Percentiles rank a stretch among this genome's conserved stretches.
These are phyloP conservation scores for Drosophila multiciliata DNA, from an alignment of 2,888 invertebrate species.

Conservation along the genomic window DNA sequence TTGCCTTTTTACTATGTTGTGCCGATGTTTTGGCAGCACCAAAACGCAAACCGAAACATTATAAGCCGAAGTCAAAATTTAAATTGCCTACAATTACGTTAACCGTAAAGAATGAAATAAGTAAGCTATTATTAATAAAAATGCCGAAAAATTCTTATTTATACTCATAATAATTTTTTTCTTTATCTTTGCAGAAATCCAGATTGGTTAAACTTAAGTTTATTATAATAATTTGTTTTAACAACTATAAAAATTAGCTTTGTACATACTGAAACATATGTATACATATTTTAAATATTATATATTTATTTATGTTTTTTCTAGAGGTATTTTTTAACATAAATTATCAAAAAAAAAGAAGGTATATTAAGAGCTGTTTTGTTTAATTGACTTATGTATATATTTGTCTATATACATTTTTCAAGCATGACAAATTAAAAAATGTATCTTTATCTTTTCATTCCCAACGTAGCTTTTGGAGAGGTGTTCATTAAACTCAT, in stretches of 20 bases:
- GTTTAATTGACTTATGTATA: neutral
- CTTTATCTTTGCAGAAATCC: slow-evolving; percentile 50
- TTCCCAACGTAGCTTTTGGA: slow-evolving; percentile 10
- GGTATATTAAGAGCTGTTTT: too few species aligned
- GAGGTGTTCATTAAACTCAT: slow-evolving; percentile 7
- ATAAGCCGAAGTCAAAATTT: slow-evolving; percentile 17
- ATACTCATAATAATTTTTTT: neutral
- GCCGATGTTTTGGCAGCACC: slow-evolving; percentile 42
- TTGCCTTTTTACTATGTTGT: slow-evolving; percentile 30
- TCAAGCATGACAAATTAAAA: slow-evolving; percentile 4
- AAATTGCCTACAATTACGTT: slow-evolving; percentile 60
- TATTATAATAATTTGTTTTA: neutral
- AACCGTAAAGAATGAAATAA: slow-evolving; percentile 3
- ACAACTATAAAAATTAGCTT: neutral
- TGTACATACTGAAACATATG: neutral
- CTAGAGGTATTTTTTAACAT: neutral
- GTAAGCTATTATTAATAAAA: slow-evolving; percentile 34
- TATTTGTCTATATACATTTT: neutral
- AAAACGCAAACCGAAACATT: slow-evolving; percentile 39
- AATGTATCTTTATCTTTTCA: neutral
- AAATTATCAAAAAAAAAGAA: too few species aligned
- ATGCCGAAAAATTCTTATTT: neutral
- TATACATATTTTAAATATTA: neutral
- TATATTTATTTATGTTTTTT: neutral
- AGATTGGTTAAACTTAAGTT: slow-evolving; percentile 46